Evolutionary conservation across 2,797 vertebrate genomes (phyloP).

Genomic region (Dipus sagitta): DNA sequence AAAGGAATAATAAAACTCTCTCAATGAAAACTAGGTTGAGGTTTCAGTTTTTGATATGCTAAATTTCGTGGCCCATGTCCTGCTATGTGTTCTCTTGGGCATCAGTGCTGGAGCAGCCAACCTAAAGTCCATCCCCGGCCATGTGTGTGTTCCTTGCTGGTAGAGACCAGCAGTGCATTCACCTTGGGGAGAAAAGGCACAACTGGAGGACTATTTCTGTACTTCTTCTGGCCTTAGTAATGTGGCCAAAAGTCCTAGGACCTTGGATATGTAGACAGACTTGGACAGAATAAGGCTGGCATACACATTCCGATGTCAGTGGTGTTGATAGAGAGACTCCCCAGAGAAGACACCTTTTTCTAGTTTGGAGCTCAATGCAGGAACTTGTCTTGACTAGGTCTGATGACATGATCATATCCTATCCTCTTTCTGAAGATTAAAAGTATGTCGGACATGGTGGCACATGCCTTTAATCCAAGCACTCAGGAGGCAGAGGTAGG

Average conservation of each 20-base stretch:
- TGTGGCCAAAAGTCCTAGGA: neutral
- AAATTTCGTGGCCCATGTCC: neutral
- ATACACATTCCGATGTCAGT: neutral
- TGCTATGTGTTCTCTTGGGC: neutral
- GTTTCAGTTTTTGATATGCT: neutral
- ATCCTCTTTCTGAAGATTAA: neutral
- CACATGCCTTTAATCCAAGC: too few species aligned
- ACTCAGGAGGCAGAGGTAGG: too few species aligned
- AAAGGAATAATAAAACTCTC: too few species aligned
- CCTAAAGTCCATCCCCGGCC: neutral
- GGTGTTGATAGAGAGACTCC: rapidly evolving
- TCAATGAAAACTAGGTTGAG: neutral
- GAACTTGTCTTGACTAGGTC: neutral
- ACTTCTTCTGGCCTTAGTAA: rapidly evolving
- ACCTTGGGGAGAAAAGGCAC: neutral
- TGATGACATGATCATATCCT: neutral
- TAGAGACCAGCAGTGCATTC: neutral
- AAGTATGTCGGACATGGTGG: neutral
- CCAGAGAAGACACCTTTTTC: neutral
- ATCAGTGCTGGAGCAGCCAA: rapidly evolving
- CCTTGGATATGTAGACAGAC: neutral
- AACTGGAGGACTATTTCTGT: neutral
- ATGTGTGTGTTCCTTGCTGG: rapidly evolving
- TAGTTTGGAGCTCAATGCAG: neutral
- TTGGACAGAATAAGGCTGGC: neutral